Evolutionary conservation across 1,140 invertebrate genomes (phyloP), one percentile per base, ranked within the genome.

Genomic region (Oryctes rhinoceros): DNA sequence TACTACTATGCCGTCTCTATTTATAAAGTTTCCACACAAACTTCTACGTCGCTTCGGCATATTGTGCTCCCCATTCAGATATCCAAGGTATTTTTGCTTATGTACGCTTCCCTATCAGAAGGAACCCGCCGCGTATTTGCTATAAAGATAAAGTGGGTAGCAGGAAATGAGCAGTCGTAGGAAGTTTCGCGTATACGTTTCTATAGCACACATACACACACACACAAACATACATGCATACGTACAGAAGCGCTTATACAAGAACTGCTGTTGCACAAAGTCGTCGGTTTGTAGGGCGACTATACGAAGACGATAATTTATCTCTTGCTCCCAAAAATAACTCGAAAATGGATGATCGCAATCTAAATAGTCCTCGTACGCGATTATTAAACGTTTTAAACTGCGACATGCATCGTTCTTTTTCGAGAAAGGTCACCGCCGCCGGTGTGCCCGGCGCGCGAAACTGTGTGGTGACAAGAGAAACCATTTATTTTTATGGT

Each of bases 111-210:
- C 65, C 24, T 71, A 71, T 71, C 65, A 37, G 65, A 15, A 71
- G 65, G 65, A 71, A 71, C 53, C 53, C 53, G 65, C 9, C 65
- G 65, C 18, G 65, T 71, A 71, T 71, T 71, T 71, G 65, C 65
- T 71, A 71, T 71, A 71, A 71, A 71, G 65, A 71, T 71, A 71
- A 71, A 71, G 65, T 71, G 65, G 65, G 65, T 71, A 37, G 65
- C 65, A 71, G 65, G 35, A 71, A 71, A 35, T 30, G 65, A 71
- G 65, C 65, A 71, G 65, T 71, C 65, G 65, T 71, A 71, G 65
- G 65, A 37, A 71, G 65, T 71, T 71, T 24, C 39, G 39, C 39
- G 39, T 44, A 44, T 44, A 24, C 65, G 65, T 71, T 37, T 71
- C 53, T 37, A 71, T 71, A 71, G 35, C 35, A 35, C 20, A 7